phyloP scores from a whole-genome alignment of 2,888 invertebrate genomes.

The Hirtodrosophila histrioides region DNA sequence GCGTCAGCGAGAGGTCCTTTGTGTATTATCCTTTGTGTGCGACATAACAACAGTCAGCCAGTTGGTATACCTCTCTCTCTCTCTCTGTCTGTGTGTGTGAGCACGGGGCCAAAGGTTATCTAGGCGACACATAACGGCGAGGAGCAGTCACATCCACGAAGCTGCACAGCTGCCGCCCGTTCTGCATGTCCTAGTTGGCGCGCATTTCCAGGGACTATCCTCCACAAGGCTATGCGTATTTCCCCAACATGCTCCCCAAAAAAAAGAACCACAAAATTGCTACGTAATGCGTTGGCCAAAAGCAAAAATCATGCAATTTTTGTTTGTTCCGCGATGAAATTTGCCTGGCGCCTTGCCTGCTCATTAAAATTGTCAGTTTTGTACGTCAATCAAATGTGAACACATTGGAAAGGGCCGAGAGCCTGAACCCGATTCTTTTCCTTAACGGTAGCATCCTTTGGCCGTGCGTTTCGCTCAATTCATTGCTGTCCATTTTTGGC shows the following conservation, averaged over 20 bases:
- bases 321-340: constrained; percentile 36
- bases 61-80: constrained; percentile 33
- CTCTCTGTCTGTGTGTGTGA: constrained; percentile 46
- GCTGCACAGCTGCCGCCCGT: constrained; percentile 70
- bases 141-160: constrained; percentile 31
- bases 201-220: constrained; percentile 27
- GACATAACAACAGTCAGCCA: constrained; percentile 19
- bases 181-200: constrained; percentile 31
- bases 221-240: constrained; percentile 2
- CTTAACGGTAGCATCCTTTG: constrained; percentile 45
- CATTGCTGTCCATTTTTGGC: constrained; percentile 62
- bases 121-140: constrained; percentile 68
- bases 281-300: constrained; percentile 38
- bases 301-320: constrained; percentile 54
- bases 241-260: constrained; percentile 2
- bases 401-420: background rate
- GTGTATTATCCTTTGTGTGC: constrained; percentile 73
- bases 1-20: constrained; percentile 73
- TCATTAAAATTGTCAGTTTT: constrained; percentile 59
- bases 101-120: constrained; percentile 79
- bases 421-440: constrained; percentile 1
- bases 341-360: constrained; percentile 29
- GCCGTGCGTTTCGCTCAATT: constrained; percentile 4
- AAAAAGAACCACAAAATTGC: constrained; percentile 30
- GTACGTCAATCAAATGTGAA: constrained; percentile 52